phyloP scores from a whole-genome alignment of 2,888 invertebrate species.

The Polymixis flavicincta region DNA sequence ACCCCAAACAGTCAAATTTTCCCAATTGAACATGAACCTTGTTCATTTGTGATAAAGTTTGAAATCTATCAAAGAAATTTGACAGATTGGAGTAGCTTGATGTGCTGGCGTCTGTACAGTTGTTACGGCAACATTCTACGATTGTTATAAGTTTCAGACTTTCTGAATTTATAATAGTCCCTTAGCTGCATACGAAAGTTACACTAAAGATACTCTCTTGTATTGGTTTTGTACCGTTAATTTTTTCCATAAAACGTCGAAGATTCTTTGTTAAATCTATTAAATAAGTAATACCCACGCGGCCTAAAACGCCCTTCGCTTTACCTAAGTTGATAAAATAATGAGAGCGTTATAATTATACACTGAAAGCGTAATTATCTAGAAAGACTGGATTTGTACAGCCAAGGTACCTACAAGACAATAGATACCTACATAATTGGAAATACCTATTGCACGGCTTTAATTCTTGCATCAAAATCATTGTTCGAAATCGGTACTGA shows the following conservation, averaged over 20 bases:
- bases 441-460: not conserved
- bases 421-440: not conserved
- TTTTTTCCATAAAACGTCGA: not conserved
- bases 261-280: constrained; percentile 1
- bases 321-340: constrained; percentile 9
- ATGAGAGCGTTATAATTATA: constrained; percentile 22
- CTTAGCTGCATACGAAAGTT: constrained; percentile 28
- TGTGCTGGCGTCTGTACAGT: too few relatives aligned
- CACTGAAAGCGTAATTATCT: constrained; percentile 11
- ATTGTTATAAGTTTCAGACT: constrained; percentile 54
- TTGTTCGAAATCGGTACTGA: not conserved
- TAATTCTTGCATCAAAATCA: not conserved
- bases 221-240: not conserved
- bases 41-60: too few relatives aligned
- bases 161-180: constrained; percentile 43
- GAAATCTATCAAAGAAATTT: too few relatives aligned
- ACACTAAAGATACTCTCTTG: not conserved
- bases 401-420: not conserved
- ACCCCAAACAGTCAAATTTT: too few relatives aligned
- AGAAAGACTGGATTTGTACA: constrained; percentile 12
- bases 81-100: too few relatives aligned
- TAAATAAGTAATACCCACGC: not conserved
- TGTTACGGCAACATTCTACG: constrained; percentile 31
- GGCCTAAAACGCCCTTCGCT: not conserved
- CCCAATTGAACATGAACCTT: too few relatives aligned